Evolutionary conservation across 2,113 vertebrate genomes (phyloP).

Genomic region (Lamprotornis superbus): DNA sequence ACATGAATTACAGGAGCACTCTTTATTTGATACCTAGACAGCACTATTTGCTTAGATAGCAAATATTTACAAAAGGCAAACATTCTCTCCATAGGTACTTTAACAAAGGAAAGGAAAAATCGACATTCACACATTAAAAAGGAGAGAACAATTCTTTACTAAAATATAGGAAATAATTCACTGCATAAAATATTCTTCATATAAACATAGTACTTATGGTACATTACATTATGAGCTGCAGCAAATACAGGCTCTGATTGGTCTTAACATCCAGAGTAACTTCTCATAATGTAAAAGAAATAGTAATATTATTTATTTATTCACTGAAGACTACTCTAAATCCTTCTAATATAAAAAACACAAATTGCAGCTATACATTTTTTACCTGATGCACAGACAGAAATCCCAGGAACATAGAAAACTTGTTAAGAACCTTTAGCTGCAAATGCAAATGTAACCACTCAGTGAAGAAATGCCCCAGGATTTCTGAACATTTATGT

Average conservation of each 20-base stretch:
- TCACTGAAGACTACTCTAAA: not conserved
- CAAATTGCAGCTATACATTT: not conserved
- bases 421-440: not conserved
- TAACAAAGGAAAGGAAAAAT: not conserved
- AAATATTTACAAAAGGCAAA: not conserved
- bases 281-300: not conserved
- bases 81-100: not conserved
- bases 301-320: not conserved
- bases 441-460: not conserved
- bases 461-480: not conserved
- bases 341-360: not conserved
- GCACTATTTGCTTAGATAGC: not conserved
- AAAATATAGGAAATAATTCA: not conserved
- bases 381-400: not conserved
- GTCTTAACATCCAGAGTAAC: not conserved
- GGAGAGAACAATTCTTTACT: not conserved
- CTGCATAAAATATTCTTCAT: not conserved
- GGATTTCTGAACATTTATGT: not conserved
- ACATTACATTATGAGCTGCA: not conserved
- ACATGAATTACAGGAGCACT: not conserved
- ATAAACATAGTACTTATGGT: not conserved
- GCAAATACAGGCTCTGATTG: not conserved
- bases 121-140: not conserved
- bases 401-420: not conserved
- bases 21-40: not conserved